Evolutionary conservation across 2,888 invertebrate genomes (phyloP), one percentile per base, ranked within the genome.

Genomic region (Lasioglossum zephyrum): DNA sequence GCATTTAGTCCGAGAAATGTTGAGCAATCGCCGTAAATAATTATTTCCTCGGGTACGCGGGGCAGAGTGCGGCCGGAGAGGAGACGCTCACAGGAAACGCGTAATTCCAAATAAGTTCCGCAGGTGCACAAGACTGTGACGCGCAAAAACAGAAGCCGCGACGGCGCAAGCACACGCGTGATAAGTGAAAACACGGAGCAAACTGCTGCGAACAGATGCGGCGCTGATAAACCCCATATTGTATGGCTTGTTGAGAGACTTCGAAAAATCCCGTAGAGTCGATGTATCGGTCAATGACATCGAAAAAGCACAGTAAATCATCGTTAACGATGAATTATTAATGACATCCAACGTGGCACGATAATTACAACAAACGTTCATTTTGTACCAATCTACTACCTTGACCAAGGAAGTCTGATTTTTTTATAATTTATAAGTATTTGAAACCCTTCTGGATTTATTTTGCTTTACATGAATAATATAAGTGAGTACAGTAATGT

Each of bases 61-160:
- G 36, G 18, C 31, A 22, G 57, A 69, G 66, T 57, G 79, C 31
- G 11, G 69, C 5, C 26, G 44, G 70, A 73, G 79, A 72, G 39
- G 78, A 73, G 77, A 77, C 76, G 77, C 39, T 79, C 57, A 66
- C 83, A 83, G 88, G 88, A 88, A 90, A 83, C 73, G 75, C 82
- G 79, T 77, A 82, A 87, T 90, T 90, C 89, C 86, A 84, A 90
- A 89, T 87, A 88, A 90, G 89, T 80, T 85, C 78, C 75, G 83
- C 90, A 90, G 89, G 87, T 90, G 90, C 88, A 79, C 77, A 78
- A 72, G 76, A 73, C 72, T 85, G 87, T 83, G 73, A 70, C 83
- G 79, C 74, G 82, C 36, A 87, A 81, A 86, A 88, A 84, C 73
- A 53, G 63, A 72, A 77, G 47, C 63, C 31, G 60, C 41, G 75